Evolutionary conservation across 2,797 vertebrate species (phyloP), one percentile per base, ranked within the genome.

Genomic region (Diplodus sargus): DNA sequence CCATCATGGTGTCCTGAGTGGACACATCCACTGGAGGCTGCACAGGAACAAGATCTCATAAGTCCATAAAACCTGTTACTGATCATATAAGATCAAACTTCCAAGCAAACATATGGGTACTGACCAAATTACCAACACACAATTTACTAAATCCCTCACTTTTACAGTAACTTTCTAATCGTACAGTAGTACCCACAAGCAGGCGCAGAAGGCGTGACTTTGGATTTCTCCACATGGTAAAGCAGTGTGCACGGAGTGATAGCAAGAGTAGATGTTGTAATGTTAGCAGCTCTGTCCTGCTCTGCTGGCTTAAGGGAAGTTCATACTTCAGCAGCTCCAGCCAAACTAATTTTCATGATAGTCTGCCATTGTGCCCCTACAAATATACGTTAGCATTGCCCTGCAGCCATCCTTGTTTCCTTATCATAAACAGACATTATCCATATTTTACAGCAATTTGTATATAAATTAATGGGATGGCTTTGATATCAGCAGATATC

Each of bases 1-100:
- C 95, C 84, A 98, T 96, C 92, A 98, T 96, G 75, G 96, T 95
- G 11, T 96, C 96, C 86, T 97, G 96, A 59, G 96, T 96, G 76
- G 97, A 96, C 0, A 92, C 83, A 58, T 94, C 95, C 59, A 93
- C 82, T 22, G 96, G 94, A 73, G 94, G 94, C 94, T 95, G 74
- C 39, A 43, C 13, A 22, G 65, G 42, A 53, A 61, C 28, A 65
- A 61, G 3, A 58, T 10, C 7, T n/a, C 3, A 66, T 83, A 15
- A 76, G 39, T 65, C 16, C 4, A 39, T 34, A 9, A 54, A 48
- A 51, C 5, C 15, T 43, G 13, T 47, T 49, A 14, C 57, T 14
- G 22, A 54, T 47, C 6, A 23, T 13, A 71, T 4, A 1, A 56
- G 49, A 53, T 6, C 17, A 58, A 45, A 53, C 28, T 18, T 66